phyloP scores from a whole-genome alignment of 2,888 invertebrate genomes.

The Morpho helenor region DNA sequence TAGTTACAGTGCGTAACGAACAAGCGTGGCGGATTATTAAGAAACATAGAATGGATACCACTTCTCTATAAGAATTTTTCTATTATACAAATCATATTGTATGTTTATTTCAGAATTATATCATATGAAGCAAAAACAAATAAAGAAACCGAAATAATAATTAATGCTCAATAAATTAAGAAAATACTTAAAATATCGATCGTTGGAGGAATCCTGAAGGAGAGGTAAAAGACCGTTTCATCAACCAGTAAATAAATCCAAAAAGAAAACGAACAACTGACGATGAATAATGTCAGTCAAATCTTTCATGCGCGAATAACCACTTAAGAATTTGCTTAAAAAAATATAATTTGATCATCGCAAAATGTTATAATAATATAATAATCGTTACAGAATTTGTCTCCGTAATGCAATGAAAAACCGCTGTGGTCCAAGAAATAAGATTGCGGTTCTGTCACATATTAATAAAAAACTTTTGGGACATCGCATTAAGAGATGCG shows the following conservation, averaged over 20 bases:
- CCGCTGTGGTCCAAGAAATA: conserved; percentile 13
- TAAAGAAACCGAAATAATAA: too few species aligned
- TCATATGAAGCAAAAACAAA: too few species aligned
- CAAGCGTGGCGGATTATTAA: too few species aligned
- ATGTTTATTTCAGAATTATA: too few species aligned
- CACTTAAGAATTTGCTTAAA: conserved; percentile 50
- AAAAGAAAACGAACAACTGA: conserved; percentile 42
- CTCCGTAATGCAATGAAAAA: conserved; percentile 28
- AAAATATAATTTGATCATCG: conserved; percentile 52
- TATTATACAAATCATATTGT: too few species aligned
- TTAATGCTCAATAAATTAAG: too few species aligned
- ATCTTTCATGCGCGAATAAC: conserved; percentile 57
- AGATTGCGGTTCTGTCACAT: conserved; percentile 25
- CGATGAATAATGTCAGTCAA: conserved; percentile 61
- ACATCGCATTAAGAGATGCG: conserved; percentile 61
- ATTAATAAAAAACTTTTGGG: conserved; percentile 62
- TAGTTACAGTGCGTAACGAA: too few species aligned
- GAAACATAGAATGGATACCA: too few species aligned
- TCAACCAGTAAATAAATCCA: conserved; percentile 15
- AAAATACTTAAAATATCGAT: too few species aligned
- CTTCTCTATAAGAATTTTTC: too few species aligned
- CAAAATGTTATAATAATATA: conserved; percentile 47
- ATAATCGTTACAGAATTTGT: conserved; percentile 35
- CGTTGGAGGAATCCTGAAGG: background rate
- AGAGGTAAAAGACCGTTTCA: conserved; percentile 11